Base-by-base conservation (phyloP, 2,797 vertebrate genomes). In the Anabacerthia variegaticeps region DNA sequence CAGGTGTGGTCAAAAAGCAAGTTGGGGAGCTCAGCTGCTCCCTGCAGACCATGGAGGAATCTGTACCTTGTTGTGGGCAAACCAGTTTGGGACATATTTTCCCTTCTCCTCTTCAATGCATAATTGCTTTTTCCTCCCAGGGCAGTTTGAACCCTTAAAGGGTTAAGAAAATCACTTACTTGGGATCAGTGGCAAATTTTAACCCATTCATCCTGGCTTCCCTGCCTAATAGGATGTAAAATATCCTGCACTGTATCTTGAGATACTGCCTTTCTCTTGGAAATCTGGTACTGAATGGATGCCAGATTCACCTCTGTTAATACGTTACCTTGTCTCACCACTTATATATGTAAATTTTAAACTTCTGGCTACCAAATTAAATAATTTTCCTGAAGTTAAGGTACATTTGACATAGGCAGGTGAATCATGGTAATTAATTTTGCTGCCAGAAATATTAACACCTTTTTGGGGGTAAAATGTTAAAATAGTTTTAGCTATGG, bases 101-200 rank as follows among this genome's bases (percentile, higher is more conserved):
- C 49, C 41, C 37, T 62, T 97, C 93, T 95, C 74, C 94, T 98
- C 97, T 97, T 97, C 97, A 95, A 96, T 97, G 95, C 88, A 96
- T 97, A 98, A 98, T 97, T 98, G 96, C 93, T 94, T 97, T 98
- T 91, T 97, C 85, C 88, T 97, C 95, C 93, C 48, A 63, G 92
- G 89, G 94, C 96, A 97, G 95, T 97, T 97, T 97, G 95, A 98
- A 97, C 92, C 93, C 95, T 94, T 96, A 94, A 81, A 92, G 97
- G 97, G 96, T 98, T 97, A 96, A 97, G 96, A 96, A 97, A 97
- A 98, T 97, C 97, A 95, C 97, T 97, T 98, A 92, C 94, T 91
- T 94, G 92, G 94, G 96, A 97, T 97, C 23, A 4, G 66, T 95
- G 93, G 88, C 88, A 96, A 95, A 96, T 97, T 97, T 98, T 98